These are phyloP conservation scores for Crotalus tigris DNA, from an alignment of 2,113 vertebrate species.

Conservation along the genomic window DNA sequence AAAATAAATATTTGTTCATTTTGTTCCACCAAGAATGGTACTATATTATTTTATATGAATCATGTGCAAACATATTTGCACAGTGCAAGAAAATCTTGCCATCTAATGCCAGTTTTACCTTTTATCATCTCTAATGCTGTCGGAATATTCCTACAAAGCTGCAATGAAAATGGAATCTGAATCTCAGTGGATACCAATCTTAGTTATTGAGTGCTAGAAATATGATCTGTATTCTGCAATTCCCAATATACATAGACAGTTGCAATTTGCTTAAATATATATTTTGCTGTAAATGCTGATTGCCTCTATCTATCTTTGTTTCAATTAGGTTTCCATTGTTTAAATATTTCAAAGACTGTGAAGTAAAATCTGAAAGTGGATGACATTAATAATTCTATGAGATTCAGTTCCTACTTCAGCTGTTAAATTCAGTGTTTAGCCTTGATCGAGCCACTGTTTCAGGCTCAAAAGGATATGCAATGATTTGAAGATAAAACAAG, in stretches of 20 bases:
- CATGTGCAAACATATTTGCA: background rate
- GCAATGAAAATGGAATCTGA: background rate
- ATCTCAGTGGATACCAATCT: background rate
- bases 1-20: constrained; percentile 9
- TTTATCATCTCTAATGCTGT: background rate
- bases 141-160: background rate
- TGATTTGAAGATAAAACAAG: background rate
- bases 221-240: background rate
- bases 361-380: background rate
- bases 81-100: background rate
- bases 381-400: background rate
- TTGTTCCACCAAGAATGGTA: background rate
- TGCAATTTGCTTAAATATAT: background rate
- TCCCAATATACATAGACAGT: background rate
- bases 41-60: background rate
- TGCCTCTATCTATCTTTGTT: background rate
- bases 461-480: background rate
- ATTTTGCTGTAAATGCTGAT: background rate
- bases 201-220: background rate
- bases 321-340: background rate
- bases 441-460: background rate
- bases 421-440: background rate
- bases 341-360: background rate
- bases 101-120: background rate
- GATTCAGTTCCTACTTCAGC: background rate